These are phyloP conservation scores for Synergus japonicus DNA, from an alignment of 2,888 invertebrate species.

Conservation along the genomic window DNA sequence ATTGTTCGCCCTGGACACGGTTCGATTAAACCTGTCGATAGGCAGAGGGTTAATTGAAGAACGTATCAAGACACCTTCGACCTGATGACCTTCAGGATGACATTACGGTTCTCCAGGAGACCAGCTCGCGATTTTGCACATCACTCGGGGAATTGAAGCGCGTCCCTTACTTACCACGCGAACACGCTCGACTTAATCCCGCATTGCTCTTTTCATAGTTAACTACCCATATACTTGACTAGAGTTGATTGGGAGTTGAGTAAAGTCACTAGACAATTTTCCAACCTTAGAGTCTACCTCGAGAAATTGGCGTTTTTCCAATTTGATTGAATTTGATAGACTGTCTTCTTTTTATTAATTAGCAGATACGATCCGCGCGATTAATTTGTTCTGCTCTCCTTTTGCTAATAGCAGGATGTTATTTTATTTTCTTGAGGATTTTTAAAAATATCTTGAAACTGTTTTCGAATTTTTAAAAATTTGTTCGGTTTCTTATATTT, in stretches of 20 bases:
- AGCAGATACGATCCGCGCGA: too few species aligned
- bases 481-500: too few species aligned
- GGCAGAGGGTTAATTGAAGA: slow-evolving; percentile 71
- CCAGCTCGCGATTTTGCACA: slow-evolving; percentile 39
- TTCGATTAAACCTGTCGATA: slow-evolving; percentile 64
- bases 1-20: slow-evolving; percentile 58
- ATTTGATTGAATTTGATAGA: background rate
- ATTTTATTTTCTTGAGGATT: too few species aligned
- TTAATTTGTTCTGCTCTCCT: too few species aligned
- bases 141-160: slow-evolving; percentile 24
- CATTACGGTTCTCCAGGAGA: slow-evolving; percentile 59
- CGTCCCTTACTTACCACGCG: slow-evolving; percentile 9
- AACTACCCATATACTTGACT: background rate
- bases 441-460: too few species aligned
- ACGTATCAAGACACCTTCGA: slow-evolving; percentile 64
- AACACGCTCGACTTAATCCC: slow-evolving; percentile 26
- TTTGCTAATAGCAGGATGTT: too few species aligned
- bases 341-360: background rate
- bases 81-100: slow-evolving; percentile 65
- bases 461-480: too few species aligned
- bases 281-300: background rate
- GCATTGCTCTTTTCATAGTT: background rate
- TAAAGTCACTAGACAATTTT: slow-evolving; percentile 4
- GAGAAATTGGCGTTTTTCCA: background rate
- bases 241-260: background rate